Evolutionary conservation across 2,797 vertebrate genomes (phyloP).

Genomic region (Leucoraja ocellata): DNA sequence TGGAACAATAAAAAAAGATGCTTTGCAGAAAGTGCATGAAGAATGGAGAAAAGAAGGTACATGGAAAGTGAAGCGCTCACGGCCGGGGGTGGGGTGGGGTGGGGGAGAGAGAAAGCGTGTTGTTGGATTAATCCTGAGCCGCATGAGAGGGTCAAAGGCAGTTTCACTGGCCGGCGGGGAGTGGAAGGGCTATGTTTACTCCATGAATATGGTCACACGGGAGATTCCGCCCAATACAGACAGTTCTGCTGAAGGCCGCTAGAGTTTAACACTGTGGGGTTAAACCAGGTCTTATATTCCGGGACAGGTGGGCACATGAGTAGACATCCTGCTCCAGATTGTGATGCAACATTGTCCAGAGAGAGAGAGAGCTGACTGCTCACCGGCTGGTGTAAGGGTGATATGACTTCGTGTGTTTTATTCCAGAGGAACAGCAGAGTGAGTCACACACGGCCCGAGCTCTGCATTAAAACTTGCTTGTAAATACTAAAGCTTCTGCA

Average conservation of each 20-base stretch:
- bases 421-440: background rate
- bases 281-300: background rate
- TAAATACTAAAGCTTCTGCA: too few relatives aligned
- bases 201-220: too few relatives aligned
- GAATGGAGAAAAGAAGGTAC: too few relatives aligned
- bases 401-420: background rate
- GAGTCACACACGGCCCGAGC: background rate
- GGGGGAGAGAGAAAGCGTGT: too few relatives aligned
- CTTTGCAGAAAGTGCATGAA: too few relatives aligned
- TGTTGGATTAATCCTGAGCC: background rate
- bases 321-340: background rate
- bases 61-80: too few relatives aligned
- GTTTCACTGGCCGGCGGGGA: background rate
- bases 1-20: too few relatives aligned
- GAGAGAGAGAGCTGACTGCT: too few relatives aligned
- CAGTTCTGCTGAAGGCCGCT: background rate
- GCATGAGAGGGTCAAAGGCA: background rate
- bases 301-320: background rate
- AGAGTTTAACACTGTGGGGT: background rate
- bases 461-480: background rate
- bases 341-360: background rate
- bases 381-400: background rate
- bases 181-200: background rate
- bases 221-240: background rate
- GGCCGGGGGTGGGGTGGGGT: too few relatives aligned